A percentile compares a stretch with the other conserved stretches of the same genome.
These are phyloP conservation scores for Anoplopoma fimbria DNA, from an alignment of 2,113 vertebrate genomes.

Conservation along the genomic window DNA sequence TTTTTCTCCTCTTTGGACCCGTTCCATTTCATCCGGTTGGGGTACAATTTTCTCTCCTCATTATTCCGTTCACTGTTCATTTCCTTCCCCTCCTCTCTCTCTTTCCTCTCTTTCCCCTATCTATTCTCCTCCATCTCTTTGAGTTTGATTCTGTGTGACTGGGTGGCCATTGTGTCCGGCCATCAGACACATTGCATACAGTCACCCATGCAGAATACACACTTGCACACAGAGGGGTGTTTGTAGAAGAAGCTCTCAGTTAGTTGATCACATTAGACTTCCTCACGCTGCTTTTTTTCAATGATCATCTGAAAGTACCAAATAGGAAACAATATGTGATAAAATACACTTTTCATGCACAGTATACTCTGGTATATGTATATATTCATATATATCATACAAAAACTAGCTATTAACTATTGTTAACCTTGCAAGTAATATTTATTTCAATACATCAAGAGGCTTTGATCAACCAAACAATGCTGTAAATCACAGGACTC, in stretches of 20 bases:
- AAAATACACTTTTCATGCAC: background rate
- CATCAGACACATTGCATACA: slow-evolving; percentile 71
- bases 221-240: slow-evolving; percentile 54
- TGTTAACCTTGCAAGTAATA: background rate
- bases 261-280: slow-evolving; percentile 38
- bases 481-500: background rate
- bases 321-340: background rate
- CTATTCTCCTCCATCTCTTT: slow-evolving; percentile 69
- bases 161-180: slow-evolving; percentile 63
- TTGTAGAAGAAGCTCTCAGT: slow-evolving; percentile 37
- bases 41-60: slow-evolving; percentile 23
- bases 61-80: slow-evolving; percentile 40
- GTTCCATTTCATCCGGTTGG: background rate
- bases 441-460: background rate
- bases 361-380: background rate
- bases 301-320: background rate
- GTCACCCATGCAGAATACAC: slow-evolving; percentile 76
- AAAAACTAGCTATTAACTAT: background rate
- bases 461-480: background rate
- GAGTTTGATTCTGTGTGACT: slow-evolving; percentile 68
- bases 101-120: slow-evolving; percentile 31
- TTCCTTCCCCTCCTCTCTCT: slow-evolving; percentile 10
- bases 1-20: background rate
- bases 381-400: background rate
- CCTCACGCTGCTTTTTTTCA: background rate